phyloP scores from a whole-genome alignment of 2,113 vertebrate genomes.

The Apteryx mantelli region DNA sequence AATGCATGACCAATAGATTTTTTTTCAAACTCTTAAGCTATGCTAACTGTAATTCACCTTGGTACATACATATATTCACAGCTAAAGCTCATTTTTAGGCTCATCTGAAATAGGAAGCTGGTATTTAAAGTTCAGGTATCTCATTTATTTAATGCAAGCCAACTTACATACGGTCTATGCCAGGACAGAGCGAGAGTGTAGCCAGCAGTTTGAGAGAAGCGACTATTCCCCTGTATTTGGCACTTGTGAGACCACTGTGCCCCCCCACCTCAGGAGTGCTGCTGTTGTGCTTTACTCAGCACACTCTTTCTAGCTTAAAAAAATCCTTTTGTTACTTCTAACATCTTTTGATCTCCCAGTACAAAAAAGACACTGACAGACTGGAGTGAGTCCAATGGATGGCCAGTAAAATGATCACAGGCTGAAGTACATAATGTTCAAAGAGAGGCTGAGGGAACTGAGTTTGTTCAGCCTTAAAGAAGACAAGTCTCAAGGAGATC shows the following conservation, averaged over 20 bases:
- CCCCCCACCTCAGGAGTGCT: too few species aligned
- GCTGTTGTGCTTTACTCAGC: neutral
- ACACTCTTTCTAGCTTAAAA: neutral
- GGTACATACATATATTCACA: neutral
- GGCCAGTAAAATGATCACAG: neutral
- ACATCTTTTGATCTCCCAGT: neutral
- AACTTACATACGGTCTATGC: neutral
- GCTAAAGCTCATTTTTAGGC: neutral
- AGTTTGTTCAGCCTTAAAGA: neutral
- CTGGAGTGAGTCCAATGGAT: neutral
- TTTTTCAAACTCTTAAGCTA: neutral
- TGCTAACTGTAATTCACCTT: neutral
- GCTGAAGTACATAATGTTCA: neutral
- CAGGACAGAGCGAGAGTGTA: neutral
- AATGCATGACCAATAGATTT: neutral
- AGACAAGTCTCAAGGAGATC: neutral
- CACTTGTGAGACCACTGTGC: neutral
- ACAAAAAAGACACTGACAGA: neutral
- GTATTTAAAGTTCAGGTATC: neutral
- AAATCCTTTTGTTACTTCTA: neutral
- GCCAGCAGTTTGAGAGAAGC: neutral
- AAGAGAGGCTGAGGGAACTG: fast-evolving
- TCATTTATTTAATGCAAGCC: neutral
- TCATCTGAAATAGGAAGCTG: neutral
- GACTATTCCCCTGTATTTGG: neutral